These are phyloP conservation scores for Nycticorax nycticorax DNA, from an alignment of 2,113 vertebrate species.

Conservation along the genomic window DNA sequence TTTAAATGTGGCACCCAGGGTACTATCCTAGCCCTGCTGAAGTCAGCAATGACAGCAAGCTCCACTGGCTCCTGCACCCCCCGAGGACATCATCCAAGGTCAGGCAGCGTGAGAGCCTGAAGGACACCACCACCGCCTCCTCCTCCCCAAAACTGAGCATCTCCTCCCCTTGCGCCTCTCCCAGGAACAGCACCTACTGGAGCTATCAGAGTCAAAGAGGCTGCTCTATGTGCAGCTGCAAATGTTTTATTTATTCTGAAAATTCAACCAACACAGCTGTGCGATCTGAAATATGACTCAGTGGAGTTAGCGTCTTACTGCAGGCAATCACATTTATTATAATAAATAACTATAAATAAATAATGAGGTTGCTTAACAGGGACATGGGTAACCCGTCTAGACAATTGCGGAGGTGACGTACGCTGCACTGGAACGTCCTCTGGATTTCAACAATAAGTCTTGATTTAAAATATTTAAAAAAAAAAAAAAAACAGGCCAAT, in stretches of 20 bases:
- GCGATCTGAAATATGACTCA: conserved; percentile 16
- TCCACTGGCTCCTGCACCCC: neutral
- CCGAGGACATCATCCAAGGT: neutral
- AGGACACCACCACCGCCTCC: neutral
- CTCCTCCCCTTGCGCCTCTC: neutral
- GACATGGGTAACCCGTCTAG: conserved; percentile 48
- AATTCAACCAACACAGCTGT: conserved; percentile 38
- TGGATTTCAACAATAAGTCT: neutral
- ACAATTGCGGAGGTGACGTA: neutral
- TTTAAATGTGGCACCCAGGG: neutral
- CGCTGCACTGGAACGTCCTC: neutral
- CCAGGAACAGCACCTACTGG: neutral
- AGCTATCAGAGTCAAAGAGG: neutral
- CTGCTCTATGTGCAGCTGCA: neutral
- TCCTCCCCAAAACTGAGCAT: neutral
- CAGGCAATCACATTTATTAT: conserved; percentile 54
- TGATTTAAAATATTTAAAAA: neutral
- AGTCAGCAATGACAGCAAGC: neutral
- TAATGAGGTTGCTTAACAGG: conserved; percentile 38
- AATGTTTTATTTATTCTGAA: conserved; percentile 38
- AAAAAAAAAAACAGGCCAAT: neutral
- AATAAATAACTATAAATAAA: conserved; percentile 68
- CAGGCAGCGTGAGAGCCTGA: rapidly evolving
- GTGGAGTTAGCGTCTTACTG: neutral
- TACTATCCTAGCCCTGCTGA: neutral